These are phyloP conservation scores for Exephanes ischioxanthus DNA, from an alignment of 2,888 invertebrate species.

Conservation along the genomic window DNA sequence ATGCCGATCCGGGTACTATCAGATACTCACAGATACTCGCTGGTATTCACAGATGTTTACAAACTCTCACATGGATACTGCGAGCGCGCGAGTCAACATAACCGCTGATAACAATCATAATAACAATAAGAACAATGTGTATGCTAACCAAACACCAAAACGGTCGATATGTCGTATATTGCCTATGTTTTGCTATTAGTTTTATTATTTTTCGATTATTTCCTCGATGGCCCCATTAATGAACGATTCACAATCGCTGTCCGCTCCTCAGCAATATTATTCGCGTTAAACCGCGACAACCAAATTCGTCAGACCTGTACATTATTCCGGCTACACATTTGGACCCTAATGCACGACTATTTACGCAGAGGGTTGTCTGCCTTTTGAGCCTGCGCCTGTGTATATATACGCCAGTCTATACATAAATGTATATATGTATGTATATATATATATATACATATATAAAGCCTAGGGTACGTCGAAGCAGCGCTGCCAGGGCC, in stretches of 20 bases:
- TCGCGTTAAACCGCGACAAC: slow-evolving; percentile 30
- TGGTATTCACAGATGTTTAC: too few species aligned
- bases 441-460: neutral
- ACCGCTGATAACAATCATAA: too few species aligned
- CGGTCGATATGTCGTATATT: neutral
- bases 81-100: too few species aligned
- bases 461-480: slow-evolving; percentile 12
- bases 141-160: too few species aligned
- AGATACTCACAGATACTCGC: too few species aligned
- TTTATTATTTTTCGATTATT: neutral
- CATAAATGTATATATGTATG: neutral
- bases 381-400: slow-evolving; percentile 44
- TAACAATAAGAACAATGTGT: too few species aligned
- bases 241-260: neutral
- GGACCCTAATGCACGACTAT: slow-evolving; percentile 59
- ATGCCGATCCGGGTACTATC: too few species aligned
- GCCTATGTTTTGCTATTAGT: neutral
- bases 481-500: neutral
- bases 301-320: slow-evolving; percentile 29
- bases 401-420: neutral
- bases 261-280: slow-evolving; percentile 9
- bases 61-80: too few species aligned
- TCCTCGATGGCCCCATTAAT: slow-evolving; percentile 67
- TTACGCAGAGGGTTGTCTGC: slow-evolving; percentile 62
- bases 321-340: slow-evolving; percentile 40